Percentiles rank a stretch among this genome's conserved stretches.
phyloP scores from a whole-genome alignment of 2,113 vertebrate genomes.

The Centropus bengalensis region DNA sequence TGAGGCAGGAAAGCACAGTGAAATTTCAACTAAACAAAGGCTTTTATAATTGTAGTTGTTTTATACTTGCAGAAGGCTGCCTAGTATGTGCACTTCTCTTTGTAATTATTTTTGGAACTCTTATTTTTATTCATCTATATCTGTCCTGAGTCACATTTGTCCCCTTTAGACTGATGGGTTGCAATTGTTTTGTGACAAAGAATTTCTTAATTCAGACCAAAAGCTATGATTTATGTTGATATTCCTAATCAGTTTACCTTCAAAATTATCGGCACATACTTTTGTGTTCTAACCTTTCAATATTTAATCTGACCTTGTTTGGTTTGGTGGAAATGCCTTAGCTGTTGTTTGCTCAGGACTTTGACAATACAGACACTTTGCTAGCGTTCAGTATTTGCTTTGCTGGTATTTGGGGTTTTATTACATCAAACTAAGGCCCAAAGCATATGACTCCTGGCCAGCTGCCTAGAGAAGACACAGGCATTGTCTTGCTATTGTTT shows the following conservation, averaged over 20 bases:
- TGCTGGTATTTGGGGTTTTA: background rate
- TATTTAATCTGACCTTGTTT: background rate
- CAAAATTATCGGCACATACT: background rate
- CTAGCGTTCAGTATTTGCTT: constrained; percentile 2
- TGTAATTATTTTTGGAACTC: background rate
- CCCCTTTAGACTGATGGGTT: background rate
- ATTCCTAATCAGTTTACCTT: background rate
- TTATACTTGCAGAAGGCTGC: background rate
- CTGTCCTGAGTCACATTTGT: background rate
- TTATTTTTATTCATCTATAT: background rate
- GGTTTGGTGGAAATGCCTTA: background rate
- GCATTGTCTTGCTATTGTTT: background rate
- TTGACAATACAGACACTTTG: background rate
- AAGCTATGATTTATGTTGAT: background rate
- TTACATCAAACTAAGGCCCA: background rate
- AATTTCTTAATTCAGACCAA: background rate
- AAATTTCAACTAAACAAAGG: background rate
- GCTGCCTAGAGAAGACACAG: background rate
- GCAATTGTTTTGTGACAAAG: background rate
- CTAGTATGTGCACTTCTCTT: background rate
- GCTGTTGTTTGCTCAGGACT: background rate
- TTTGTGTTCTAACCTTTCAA: background rate
- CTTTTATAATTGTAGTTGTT: background rate
- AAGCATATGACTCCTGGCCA: background rate
- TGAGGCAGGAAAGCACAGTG: background rate